Evolutionary conservation across 30 jellyfish, hydroid and myxozoan genomes (phyloP).

Genomic region (Rhopilema esculentum): DNA sequence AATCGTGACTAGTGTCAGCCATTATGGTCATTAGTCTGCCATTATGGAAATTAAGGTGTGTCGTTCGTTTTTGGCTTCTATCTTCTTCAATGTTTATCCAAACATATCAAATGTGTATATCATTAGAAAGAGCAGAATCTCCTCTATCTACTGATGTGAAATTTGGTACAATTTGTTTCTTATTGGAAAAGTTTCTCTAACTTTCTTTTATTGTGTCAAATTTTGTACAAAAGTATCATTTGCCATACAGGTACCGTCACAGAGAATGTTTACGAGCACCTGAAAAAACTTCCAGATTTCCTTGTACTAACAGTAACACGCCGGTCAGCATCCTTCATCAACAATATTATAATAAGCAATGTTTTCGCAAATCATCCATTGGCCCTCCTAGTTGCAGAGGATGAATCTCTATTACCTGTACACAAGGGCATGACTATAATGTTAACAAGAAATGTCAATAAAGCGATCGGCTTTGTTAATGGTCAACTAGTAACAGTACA

Average conservation of each 20-base stretch:
- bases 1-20: too few relatives aligned
- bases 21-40: too few relatives aligned
- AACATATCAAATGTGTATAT: too few relatives aligned
- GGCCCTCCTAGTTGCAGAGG: neutral
- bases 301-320: neutral
- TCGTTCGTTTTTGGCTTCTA: too few relatives aligned
- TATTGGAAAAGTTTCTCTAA: too few relatives aligned
- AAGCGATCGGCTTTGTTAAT: slow-evolving; percentile 19
- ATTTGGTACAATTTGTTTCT: too few relatives aligned
- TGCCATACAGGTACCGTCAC: neutral
- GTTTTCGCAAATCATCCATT: neutral
- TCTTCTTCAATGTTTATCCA: too few relatives aligned
- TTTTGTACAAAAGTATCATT: too few relatives aligned
- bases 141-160: too few relatives aligned
- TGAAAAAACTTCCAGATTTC: neutral
- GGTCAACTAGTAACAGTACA: slow-evolving; percentile 14
- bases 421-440: slow-evolving; percentile 7
- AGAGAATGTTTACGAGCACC: neutral
- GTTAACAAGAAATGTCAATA: slow-evolving; percentile 5
- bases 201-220: too few relatives aligned
- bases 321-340: neutral
- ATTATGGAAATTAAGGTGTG: too few relatives aligned
- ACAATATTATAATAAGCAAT: neutral
- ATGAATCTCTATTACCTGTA: neutral
- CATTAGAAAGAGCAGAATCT: too few relatives aligned